Conservation (phyloP, 2,888 invertebrate species). For the Eristalis arbustorum region DNA sequence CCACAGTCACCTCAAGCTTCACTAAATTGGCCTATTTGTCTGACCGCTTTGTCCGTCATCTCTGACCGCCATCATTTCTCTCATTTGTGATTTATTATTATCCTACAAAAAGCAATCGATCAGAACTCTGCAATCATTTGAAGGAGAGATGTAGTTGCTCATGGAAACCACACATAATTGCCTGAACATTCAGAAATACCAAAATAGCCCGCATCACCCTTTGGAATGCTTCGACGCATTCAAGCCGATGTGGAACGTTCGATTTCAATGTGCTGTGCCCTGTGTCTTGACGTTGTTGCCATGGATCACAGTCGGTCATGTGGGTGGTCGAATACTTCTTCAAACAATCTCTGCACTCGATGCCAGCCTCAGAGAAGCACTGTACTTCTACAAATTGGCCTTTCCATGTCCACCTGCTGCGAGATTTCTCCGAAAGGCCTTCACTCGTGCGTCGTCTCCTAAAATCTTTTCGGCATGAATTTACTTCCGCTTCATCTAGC, state of each 20-base stretch:
- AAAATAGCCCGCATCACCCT: not conserved
- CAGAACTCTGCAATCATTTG: too few relatives aligned
- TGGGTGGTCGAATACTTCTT: too few relatives aligned
- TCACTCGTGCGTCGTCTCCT: not conserved
- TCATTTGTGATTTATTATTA: too few relatives aligned
- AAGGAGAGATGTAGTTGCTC: too few relatives aligned
- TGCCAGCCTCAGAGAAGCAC: not conserved
- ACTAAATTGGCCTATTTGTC: too few relatives aligned
- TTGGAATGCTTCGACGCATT: not conserved
- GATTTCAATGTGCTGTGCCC: not conserved
- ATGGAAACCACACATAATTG: too few relatives aligned
- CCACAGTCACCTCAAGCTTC: too few relatives aligned
- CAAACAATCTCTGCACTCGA: not conserved
- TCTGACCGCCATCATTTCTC: too few relatives aligned
- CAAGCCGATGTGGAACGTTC: not conserved
- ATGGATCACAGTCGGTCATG: not conserved
- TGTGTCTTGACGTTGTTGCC: not conserved
- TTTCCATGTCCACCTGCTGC: not conserved
- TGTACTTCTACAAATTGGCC: not conserved
- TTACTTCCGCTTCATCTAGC: not conserved
- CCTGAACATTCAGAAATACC: not conserved
- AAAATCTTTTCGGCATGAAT: not conserved
- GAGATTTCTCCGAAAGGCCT: not conserved
- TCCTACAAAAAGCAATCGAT: too few relatives aligned
- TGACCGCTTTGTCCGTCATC: too few relatives aligned